Conservation (phyloP, 2,797 vertebrate species). For the Pterois miles region DNA sequence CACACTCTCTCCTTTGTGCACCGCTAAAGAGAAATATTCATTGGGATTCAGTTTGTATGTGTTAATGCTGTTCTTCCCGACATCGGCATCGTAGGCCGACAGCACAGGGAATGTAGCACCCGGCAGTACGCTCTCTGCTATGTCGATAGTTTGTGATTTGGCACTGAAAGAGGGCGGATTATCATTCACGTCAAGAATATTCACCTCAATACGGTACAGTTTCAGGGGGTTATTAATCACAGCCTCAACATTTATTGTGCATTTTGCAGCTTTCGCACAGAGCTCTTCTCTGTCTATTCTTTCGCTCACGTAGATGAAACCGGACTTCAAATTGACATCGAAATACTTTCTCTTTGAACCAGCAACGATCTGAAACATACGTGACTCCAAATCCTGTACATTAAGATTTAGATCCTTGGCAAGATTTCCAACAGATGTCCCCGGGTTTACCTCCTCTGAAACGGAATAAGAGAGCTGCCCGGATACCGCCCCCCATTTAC, state of each 20-base stretch:
- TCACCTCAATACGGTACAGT: conserved; percentile 69
- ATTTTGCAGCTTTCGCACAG: conserved; percentile 64
- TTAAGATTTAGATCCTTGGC: conserved; percentile 77
- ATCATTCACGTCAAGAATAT: conserved; percentile 76
- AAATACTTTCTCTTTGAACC: conserved; percentile 76
- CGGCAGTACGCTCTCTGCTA: conserved; percentile 79
- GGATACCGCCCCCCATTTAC: conserved; percentile 33
- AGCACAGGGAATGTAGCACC: conserved; percentile 74
- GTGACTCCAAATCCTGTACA: conserved; percentile 68
- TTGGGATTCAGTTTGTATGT: conserved; percentile 68
- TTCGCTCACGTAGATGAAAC: conserved; percentile 71
- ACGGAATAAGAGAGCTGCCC: conserved; percentile 80
- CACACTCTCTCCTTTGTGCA: conserved; percentile 58
- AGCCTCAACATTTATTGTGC: conserved; percentile 70
- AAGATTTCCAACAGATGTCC: conserved; percentile 78
- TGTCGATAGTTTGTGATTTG: conserved; percentile 53
- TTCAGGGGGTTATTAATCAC: conserved; percentile 74
- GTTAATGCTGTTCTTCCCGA: conserved; percentile 67
- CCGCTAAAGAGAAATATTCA: conserved; percentile 70
- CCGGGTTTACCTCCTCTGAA: conserved; percentile 74
- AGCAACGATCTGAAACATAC: conserved; percentile 76
- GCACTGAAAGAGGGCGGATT: conserved; percentile 66
- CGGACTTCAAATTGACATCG: conserved; percentile 76
- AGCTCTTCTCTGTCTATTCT: conserved; percentile 79
- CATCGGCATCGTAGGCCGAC: conserved; percentile 69